Evolutionary conservation across 2,797 vertebrate species (phyloP).

Genomic region (Tokudaia muenninki): DNA sequence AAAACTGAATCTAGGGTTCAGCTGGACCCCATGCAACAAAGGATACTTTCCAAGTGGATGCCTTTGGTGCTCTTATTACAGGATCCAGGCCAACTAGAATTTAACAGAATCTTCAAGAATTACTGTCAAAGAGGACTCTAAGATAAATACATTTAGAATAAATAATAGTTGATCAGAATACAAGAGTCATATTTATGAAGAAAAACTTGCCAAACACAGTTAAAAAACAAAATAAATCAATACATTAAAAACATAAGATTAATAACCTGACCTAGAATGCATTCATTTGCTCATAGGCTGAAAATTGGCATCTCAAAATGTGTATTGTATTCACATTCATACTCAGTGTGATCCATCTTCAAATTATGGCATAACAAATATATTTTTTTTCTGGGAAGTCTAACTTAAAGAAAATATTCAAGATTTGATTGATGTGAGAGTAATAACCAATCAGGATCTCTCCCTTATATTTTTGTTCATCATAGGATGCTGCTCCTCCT

Average conservation of each 20-base stretch:
- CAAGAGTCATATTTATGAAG: neutral
- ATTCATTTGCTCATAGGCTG: neutral
- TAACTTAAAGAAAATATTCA: slow-evolving; percentile 2
- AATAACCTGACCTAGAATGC: neutral
- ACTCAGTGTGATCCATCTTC: neutral
- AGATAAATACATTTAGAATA: neutral
- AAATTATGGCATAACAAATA: neutral
- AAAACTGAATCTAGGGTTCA: neutral
- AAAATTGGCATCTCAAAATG: neutral
- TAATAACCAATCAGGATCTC: neutral
- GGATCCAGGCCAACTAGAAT: neutral
- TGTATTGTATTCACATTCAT: neutral
- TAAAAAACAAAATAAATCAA: neutral
- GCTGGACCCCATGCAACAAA: neutral
- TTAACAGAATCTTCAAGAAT: neutral
- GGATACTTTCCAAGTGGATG: neutral
- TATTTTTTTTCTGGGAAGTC: neutral
- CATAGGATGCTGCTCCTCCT: neutral
- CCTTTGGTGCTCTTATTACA: neutral
- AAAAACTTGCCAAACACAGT: slow-evolving; percentile 5
- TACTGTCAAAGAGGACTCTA: neutral
- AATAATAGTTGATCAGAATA: neutral
- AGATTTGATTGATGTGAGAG: neutral
- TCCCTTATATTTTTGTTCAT: neutral
- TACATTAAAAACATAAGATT: neutral